Percentiles rank a stretch among this genome's conserved stretches.
phyloP scores from a whole-genome alignment of 2,888 invertebrate species.

The Thysanoteuthis rhombus region DNA sequence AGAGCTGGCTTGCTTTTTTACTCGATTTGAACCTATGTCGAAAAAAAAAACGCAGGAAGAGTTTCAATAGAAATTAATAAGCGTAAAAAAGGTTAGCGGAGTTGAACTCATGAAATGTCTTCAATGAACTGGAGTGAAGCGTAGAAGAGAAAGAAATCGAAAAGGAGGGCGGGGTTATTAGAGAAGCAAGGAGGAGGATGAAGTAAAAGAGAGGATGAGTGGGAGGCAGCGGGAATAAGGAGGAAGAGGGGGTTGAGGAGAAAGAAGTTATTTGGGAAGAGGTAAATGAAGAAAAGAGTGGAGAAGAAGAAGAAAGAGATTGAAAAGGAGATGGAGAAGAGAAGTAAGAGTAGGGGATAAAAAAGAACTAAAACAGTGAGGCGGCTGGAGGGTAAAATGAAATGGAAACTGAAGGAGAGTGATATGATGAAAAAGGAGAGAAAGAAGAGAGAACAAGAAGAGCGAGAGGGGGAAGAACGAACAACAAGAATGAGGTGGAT shows the following conservation, averaged over 20 bases:
- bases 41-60: not conserved
- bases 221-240: not conserved
- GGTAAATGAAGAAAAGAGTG: not conserved
- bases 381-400: not conserved
- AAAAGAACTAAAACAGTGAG: not conserved
- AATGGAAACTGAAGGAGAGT: not conserved
- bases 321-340: not conserved
- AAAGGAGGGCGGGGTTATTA: not conserved
- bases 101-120: not conserved
- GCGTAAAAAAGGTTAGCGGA: not conserved
- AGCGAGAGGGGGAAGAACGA: not conserved
- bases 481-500: not conserved
- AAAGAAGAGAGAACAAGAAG: not conserved
- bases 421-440: not conserved
- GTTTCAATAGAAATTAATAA: not conserved
- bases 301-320: not conserved
- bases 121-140: not conserved
- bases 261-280: not conserved
- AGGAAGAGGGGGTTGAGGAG: not conserved
- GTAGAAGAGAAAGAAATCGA: not conserved
- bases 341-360: not conserved
- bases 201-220: no score
- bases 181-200: no score
- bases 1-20: no score
- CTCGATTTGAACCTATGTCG: no score